Conservation (phyloP, 2,113 vertebrate species). For the Sphyrna mokarran region DNA sequence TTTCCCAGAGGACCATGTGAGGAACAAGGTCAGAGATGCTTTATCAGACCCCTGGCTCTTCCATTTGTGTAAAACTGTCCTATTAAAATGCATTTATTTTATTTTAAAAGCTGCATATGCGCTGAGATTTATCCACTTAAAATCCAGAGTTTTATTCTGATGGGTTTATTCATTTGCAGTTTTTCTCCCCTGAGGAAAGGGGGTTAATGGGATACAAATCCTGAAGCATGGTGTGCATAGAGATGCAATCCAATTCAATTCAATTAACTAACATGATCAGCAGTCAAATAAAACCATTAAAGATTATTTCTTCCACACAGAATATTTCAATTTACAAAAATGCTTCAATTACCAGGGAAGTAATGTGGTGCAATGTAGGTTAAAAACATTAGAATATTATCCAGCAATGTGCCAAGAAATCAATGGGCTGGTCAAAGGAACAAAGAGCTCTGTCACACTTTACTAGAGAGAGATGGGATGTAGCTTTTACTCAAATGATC, state of each 20-base stretch:
- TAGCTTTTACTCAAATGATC: slow-evolving; percentile 6
- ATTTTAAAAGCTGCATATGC: background rate
- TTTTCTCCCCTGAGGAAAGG: background rate
- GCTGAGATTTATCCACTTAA: background rate
- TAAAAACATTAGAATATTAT: slow-evolving; percentile 38
- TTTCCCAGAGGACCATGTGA: background rate
- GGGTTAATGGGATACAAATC: slow-evolving; percentile 30
- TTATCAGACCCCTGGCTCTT: background rate
- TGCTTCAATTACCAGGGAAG: slow-evolving; percentile 34
- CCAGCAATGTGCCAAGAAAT: slow-evolving; percentile 1
- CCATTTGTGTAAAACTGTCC: background rate
- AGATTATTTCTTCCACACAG: slow-evolving; percentile 23
- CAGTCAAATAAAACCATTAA: slow-evolving; percentile 34
- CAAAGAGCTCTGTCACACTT: slow-evolving; percentile 31
- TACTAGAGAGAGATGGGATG: background rate
- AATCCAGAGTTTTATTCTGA: background rate
- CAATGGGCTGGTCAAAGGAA: slow-evolving; percentile 31
- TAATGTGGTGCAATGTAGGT: slow-evolving; percentile 34
- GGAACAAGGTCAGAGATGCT: background rate
- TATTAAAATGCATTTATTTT: background rate
- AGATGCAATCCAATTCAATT: slow-evolving; percentile 12
- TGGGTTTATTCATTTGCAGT: slow-evolving; percentile 13
- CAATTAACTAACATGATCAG: slow-evolving; percentile 32
- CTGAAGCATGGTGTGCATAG: background rate
- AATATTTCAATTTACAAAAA: slow-evolving; percentile 16